Conservation (phyloP, 2,113 vertebrate species). For the Anser cygnoides region DNA sequence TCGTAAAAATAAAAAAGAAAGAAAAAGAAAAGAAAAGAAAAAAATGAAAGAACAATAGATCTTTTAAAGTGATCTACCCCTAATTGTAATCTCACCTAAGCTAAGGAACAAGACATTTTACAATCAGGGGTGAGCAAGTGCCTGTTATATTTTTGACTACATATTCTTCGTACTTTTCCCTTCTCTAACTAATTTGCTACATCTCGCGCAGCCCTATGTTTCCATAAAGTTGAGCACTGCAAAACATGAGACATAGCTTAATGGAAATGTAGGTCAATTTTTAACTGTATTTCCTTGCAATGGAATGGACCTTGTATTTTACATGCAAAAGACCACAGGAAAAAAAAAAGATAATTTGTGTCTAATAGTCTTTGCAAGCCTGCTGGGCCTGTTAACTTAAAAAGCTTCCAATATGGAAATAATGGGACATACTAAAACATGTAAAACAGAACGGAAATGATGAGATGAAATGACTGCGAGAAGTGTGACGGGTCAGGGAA, state of each 20-base stretch:
- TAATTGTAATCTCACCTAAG: conserved; percentile 27
- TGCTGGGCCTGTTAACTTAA: not conserved
- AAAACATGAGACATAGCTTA: not conserved
- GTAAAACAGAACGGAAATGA: conserved; percentile 4
- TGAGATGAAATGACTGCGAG: conserved; percentile 9
- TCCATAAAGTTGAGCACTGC: not conserved
- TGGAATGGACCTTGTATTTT: not conserved
- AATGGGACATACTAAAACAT: not conserved
- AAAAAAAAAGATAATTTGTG: not conserved
- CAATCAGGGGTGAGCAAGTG: not conserved
- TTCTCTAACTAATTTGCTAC: conserved; percentile 3
- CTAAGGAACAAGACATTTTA: conserved; percentile 13
- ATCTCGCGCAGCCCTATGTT: not conserved
- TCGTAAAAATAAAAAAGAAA: not conserved
- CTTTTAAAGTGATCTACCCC: not conserved
- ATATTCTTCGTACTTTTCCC: not conserved
- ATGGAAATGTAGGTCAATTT: conserved; percentile 63
- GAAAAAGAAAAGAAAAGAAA: not conserved
- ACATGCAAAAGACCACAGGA: conserved; percentile 20
- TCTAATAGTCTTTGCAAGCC: conserved; percentile 11
- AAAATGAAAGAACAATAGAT: conserved; percentile 32
- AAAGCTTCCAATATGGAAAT: conserved; percentile 27
- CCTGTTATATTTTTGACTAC: not conserved
- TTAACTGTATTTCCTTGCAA: conserved; percentile 21
- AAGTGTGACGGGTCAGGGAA: conserved; percentile 4